Evolutionary conservation across 2,797 vertebrate species (phyloP).

Genomic region (Diplodus sargus): DNA sequence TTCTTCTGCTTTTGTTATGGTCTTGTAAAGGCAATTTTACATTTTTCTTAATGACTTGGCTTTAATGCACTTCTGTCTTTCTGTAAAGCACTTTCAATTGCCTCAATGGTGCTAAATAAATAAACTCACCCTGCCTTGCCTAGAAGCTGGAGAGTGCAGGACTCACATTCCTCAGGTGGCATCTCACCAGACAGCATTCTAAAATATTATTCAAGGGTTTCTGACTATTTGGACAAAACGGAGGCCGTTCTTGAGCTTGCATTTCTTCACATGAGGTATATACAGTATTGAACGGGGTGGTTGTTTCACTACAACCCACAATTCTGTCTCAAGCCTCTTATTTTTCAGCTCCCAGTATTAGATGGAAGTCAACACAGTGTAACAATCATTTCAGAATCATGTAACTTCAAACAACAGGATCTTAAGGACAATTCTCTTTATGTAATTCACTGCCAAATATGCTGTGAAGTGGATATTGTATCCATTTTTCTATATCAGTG

Average conservation of each 20-base stretch:
- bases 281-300: background rate
- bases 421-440: constrained; percentile 9
- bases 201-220: background rate
- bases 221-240: background rate
- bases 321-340: background rate
- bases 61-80: too few relatives aligned
- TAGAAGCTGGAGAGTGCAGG: background rate
- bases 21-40: too few relatives aligned
- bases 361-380: background rate
- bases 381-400: constrained; percentile 4
- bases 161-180: background rate
- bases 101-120: too few relatives aligned
- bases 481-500: constrained; percentile 17
- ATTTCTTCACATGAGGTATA: background rate
- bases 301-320: background rate
- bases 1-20: too few relatives aligned
- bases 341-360: constrained; percentile 7
- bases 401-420: background rate
- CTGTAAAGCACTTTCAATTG: too few relatives aligned
- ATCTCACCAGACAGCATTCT: background rate
- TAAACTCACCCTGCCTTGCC: too few relatives aligned
- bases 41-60: too few relatives aligned
- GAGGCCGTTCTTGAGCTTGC: background rate
- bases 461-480: constrained; percentile 1
- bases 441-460: constrained; percentile 14